Evolutionary conservation across 2,797 vertebrate species (phyloP), one percentile per base, ranked within the genome.

Genomic region (Otolemur crassicaudatus): DNA sequence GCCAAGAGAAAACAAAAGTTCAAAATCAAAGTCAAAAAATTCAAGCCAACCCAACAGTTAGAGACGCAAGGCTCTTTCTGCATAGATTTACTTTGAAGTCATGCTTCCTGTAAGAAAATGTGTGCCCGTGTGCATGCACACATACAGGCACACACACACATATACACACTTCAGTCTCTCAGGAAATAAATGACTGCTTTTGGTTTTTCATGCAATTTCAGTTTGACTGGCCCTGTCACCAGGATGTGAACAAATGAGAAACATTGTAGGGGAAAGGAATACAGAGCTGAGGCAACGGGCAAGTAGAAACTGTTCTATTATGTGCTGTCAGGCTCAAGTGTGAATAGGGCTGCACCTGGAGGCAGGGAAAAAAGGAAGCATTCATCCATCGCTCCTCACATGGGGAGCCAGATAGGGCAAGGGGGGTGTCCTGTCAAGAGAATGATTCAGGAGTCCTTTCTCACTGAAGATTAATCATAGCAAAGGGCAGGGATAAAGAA

Each of bases 261-360:
- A 98, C 96, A 6, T 67, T 96, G 97, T 96, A 98, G 98, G 97
- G 98, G 98, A 98, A 98, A 98, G 98, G 97, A 98, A 98, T 96
- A 97, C 91, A 97, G 95, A 98, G 98, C 98, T 96, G 89, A 97
- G 96, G 98, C 98, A 95, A 97, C 8, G 2, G 27, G 97, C 98
- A 97, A 97, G 98, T 97, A 98, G 97, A 98, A 98, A 98, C 98
- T 98, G 97, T 97, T 98, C 96, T 98, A 97, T 98, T 98, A 93
- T 53, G 88, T 91, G 97, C 98, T 98, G 98, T 98, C 98, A 98
- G 97, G 97, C 98, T 97, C 67, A 98, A 98, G 98, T 98, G 98
- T 98, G 98, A 99, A 98, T 98, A 95, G 97, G 29, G 76, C 98
- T 99, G 99, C 98, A 99, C 99, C 99, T 99, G 99, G 99, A 98